phyloP scores from a whole-genome alignment of 2,888 invertebrate species.

The Formica aserva region DNA sequence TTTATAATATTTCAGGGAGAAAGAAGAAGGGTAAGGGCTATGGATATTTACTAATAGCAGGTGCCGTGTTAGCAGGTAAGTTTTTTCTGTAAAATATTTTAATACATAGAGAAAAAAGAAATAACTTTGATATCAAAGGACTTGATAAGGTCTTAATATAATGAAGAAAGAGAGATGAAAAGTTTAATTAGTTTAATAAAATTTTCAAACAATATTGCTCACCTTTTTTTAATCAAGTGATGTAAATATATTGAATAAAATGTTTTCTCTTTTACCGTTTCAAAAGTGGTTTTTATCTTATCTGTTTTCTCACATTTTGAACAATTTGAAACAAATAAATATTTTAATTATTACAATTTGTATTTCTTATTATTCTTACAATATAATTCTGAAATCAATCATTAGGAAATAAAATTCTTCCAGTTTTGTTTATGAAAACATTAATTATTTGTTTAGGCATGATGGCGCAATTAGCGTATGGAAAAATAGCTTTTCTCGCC shows the following conservation, averaged over 20 bases:
- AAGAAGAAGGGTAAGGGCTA: slow-evolving; percentile 86
- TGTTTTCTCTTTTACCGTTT: background rate
- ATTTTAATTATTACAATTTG: background rate
- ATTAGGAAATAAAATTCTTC: background rate
- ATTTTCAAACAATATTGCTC: background rate
- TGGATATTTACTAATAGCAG: slow-evolving; percentile 88
- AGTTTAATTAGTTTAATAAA: background rate
- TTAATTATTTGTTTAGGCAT: slow-evolving; percentile 84
- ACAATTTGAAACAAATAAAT: background rate
- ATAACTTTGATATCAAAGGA: background rate
- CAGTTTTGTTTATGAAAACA: background rate
- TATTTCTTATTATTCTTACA: background rate
- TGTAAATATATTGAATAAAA: background rate
- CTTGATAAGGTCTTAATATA: background rate
- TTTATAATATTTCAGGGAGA: slow-evolving; percentile 78
- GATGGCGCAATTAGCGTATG: slow-evolving; percentile 89
- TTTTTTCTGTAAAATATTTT: background rate
- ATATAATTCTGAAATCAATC: background rate
- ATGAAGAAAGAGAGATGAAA: background rate
- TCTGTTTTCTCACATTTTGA: background rate
- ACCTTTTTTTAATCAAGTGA: background rate
- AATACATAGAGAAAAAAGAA: background rate
- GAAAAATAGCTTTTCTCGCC: slow-evolving; percentile 90
- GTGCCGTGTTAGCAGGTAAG: slow-evolving; percentile 87
- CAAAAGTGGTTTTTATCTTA: background rate